phyloP scores from a whole-genome alignment of 92 coral and sea anemone species.

The Muricea muricata region DNA sequence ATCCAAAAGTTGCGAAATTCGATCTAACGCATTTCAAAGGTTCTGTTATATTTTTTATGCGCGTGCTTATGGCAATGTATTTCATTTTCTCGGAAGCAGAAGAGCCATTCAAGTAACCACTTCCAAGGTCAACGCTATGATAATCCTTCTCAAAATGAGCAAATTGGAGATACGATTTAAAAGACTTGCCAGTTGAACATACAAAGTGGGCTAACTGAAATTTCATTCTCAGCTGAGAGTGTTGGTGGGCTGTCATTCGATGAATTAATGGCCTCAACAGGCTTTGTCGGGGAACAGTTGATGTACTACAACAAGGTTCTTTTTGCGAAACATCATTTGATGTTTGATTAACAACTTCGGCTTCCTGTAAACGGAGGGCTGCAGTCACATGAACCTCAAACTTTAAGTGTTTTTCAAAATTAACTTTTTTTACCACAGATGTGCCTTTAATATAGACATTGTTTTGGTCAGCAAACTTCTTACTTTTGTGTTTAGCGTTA shows the following conservation, averaged over 20 bases:
- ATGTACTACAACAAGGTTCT: too few relatives aligned
- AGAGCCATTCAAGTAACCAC: constrained; percentile 3
- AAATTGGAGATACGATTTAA: constrained; percentile 24
- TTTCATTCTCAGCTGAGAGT: constrained; percentile 20
- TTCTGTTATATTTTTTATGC: constrained; percentile 26
- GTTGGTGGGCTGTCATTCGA: constrained; percentile 18
- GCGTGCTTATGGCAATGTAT: constrained; percentile 32
- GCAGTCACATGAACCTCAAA: constrained; percentile 12
- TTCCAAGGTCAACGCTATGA: constrained; percentile 33
- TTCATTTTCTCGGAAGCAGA: constrained; percentile 34
- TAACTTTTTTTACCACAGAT: constrained; percentile 2
- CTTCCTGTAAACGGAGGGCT: constrained; percentile 24
- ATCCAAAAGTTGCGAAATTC: too few relatives aligned
- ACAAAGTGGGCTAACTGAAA: constrained; percentile 37
- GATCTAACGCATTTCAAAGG: too few relatives aligned
- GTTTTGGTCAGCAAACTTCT: constrained; percentile 6
- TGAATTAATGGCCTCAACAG: constrained; percentile 29
- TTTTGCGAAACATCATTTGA: constrained; percentile 17
- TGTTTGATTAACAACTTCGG: constrained; percentile 1
- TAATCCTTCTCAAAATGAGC: constrained; percentile 27
- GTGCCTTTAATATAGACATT: constrained; percentile 30
- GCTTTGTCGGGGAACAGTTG: constrained; percentile 32
- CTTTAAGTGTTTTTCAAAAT: neutral
- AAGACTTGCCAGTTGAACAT: constrained; percentile 29
- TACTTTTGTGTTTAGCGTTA: constrained; percentile 1